These are phyloP conservation scores for Muricea muricata DNA, from an alignment of 92 coral and sea anemone species.

Conservation along the genomic window DNA sequence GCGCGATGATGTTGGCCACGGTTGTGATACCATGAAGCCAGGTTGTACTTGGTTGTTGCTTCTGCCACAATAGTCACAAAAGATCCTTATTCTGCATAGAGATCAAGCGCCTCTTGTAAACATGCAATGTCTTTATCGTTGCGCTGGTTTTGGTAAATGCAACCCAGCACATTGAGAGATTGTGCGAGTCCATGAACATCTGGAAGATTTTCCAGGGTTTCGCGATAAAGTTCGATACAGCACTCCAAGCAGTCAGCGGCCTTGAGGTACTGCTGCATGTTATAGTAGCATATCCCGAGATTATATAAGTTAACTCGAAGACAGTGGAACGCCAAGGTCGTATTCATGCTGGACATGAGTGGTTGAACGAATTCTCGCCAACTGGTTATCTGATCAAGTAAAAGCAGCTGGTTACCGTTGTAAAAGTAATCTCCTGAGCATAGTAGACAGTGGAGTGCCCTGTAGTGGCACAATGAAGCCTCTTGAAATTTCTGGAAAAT, in stretches of 20 bases:
- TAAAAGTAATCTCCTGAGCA: neutral
- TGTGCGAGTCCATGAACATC: constrained; percentile 11
- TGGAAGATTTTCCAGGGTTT: neutral
- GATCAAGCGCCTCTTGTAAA: constrained; percentile 17
- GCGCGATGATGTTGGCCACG: constrained; percentile 16
- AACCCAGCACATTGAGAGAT: constrained; percentile 9
- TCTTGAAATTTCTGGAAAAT: constrained; percentile 16
- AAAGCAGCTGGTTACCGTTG: constrained; percentile 19
- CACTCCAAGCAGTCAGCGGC: constrained; percentile 35
- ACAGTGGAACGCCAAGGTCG: constrained; percentile 11
- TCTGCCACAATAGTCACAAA: constrained; percentile 19
- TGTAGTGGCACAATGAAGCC: constrained; percentile 9
- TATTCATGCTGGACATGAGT: constrained; percentile 36
- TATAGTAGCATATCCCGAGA: constrained; percentile 30
- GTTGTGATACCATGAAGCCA: constrained; percentile 7
- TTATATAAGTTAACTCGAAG: constrained; percentile 29
- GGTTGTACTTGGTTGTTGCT: constrained; percentile 13
- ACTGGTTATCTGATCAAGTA: constrained; percentile 18
- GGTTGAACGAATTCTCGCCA: constrained; percentile 24
- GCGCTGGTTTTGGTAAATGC: neutral
- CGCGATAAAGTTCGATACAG: constrained; percentile 35
- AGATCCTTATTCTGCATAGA: constrained; percentile 15
- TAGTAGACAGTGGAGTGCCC: neutral
- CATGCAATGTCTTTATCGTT: neutral
- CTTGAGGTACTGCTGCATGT: constrained; percentile 5